phyloP scores from a whole-genome alignment of 1,140 invertebrate species.

The Cydia fagiglandana region DNA sequence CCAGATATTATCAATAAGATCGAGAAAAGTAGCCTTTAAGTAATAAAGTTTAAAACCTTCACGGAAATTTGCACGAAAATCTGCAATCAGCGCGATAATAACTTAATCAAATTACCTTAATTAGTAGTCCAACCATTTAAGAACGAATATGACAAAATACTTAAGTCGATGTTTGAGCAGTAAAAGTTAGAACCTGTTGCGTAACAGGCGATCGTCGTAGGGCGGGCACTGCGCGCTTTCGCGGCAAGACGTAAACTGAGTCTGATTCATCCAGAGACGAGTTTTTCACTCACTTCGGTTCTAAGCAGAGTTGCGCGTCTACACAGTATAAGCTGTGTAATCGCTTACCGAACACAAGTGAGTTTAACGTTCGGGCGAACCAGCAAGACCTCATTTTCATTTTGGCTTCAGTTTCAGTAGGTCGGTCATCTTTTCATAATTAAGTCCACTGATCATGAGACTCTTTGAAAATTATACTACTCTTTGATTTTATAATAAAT shows the following conservation, averaged over 20 bases:
- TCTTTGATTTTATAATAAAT: too few relatives aligned
- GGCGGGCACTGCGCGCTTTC: slow-evolving; percentile 22
- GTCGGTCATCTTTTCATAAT: too few relatives aligned
- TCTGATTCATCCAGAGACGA: slow-evolving; percentile 26
- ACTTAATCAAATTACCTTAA: slow-evolving; percentile 7
- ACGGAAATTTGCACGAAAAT: neutral
- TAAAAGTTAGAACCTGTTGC: too few relatives aligned
- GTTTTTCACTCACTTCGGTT: slow-evolving; percentile 1
- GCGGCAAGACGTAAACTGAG: slow-evolving; percentile 25
- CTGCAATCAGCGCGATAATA: neutral
- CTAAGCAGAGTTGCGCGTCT: slow-evolving; percentile 26
- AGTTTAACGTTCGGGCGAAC: neutral
- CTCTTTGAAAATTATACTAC: too few relatives aligned
- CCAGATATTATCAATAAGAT: too few relatives aligned
- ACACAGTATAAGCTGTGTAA: neutral
- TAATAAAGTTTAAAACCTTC: neutral
- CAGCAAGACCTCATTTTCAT: neutral
- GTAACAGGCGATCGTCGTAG: slow-evolving; percentile 2
- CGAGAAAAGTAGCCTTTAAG: too few relatives aligned
- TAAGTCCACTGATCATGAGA: too few relatives aligned
- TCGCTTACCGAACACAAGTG: neutral
- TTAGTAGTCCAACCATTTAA: neutral
- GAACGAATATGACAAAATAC: neutral
- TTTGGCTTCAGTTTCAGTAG: too few relatives aligned
- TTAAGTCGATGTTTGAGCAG: neutral